These are phyloP conservation scores for Cheirogaleus medius DNA, from an alignment of 2,113 vertebrate species.

Conservation along the genomic window DNA sequence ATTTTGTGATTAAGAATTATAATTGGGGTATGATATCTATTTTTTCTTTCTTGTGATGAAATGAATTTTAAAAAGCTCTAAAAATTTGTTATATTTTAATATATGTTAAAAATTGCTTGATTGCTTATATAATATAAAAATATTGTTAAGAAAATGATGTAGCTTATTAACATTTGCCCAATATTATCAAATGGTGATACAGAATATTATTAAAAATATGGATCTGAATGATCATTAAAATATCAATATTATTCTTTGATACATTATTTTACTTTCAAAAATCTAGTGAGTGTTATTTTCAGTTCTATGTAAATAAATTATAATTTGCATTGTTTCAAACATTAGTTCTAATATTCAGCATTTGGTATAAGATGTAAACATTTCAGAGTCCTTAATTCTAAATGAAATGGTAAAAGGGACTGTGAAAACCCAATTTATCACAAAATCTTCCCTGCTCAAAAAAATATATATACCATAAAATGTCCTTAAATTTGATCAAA, in stretches of 20 bases:
- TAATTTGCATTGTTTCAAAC: neutral
- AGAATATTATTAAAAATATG: neutral
- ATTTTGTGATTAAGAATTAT: neutral
- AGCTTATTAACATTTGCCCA: neutral
- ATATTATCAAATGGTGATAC: neutral
- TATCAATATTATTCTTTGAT: neutral
- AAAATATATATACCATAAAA: neutral
- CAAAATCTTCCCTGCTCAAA: neutral
- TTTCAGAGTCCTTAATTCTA: neutral
- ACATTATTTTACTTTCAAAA: neutral
- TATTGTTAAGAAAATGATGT: neutral
- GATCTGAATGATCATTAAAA: neutral
- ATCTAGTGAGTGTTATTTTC: neutral
- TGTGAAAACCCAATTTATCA: neutral
- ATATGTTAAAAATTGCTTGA: neutral
- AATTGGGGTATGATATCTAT: neutral
- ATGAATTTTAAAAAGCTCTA: neutral
- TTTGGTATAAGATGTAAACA: neutral
- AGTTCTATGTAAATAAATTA: neutral
- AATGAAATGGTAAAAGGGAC: neutral
- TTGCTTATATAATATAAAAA: neutral
- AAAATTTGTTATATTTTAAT: neutral
- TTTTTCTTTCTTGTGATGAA: neutral
- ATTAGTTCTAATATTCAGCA: neutral
- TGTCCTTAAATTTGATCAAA: neutral